Base-by-base conservation (phyloP, 2,888 invertebrate species). In the Xanthostigma xanthostigma region DNA sequence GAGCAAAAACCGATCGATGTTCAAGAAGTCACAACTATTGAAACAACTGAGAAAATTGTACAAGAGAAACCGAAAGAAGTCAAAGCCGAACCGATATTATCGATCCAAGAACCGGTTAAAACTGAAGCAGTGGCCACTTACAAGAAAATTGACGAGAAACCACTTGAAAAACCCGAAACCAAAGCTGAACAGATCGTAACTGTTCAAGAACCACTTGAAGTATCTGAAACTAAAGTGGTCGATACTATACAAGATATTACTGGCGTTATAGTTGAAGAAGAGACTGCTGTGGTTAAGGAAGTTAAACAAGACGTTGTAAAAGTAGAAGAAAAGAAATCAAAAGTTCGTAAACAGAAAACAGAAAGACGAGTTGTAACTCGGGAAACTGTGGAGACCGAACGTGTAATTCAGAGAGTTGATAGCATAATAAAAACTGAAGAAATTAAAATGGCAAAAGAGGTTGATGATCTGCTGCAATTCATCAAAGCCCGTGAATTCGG, bases 401-500 rank as follows among this genome's bases (percentile, higher is more conserved):
- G 72, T 51, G 65, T 73, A 9, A 73, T 76, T 44, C 73, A 77
- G 58, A 67, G 70, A 41, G 73, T 75, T 48, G 71, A 73, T 56
- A 75, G 71, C 46, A 70, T 76, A 41, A 65, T 74, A 34, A 70
- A 67, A 55, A 68, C 66, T 57, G 72, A 75, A 51, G 75, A 78
- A 57, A 67, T 74, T 27, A 73, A 75, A 59, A 75, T 78, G 61
- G 81, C 81, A 11, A 76, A 79, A 49, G 84, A 89, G 68, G 81
- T 89, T 12, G 79, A 84, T 53, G 79, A 85, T 62, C 70, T 85
- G 34, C 70, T 90, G 54, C 79, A 84, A 56, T 73, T 80, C 10
- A 74, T 89, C 14, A 79, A 81, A 56, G 84, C 80, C 2, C 80
- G 80, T 59, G 84, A 87, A 57, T 89, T 89, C 61, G 87, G 86